phyloP scores from a whole-genome alignment of 2,113 vertebrate genomes.

The Chaetops frenatus region DNA sequence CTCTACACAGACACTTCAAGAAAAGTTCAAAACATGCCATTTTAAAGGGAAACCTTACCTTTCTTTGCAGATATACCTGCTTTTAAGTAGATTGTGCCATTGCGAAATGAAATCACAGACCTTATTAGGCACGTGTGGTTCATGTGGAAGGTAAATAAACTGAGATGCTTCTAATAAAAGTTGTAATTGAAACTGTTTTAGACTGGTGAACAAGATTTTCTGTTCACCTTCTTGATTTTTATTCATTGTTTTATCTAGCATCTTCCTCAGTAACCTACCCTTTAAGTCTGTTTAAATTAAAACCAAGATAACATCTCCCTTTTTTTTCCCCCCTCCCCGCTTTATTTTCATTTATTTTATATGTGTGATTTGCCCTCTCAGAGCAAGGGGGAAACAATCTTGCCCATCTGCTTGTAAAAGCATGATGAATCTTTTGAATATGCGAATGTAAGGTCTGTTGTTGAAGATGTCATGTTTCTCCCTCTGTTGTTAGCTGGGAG shows the following conservation, averaged over 20 bases:
- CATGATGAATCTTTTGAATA: slow-evolving; percentile 74
- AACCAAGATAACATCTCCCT: background rate
- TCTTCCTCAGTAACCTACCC: background rate
- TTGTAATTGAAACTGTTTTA: background rate
- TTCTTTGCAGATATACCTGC: background rate
- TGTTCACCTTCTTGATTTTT: background rate
- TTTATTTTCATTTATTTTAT: background rate
- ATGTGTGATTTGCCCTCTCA: slow-evolving; percentile 29
- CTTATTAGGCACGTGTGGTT: background rate
- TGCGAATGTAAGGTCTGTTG: slow-evolving; percentile 72
- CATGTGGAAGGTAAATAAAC: background rate
- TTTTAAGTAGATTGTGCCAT: background rate
- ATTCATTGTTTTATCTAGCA: background rate
- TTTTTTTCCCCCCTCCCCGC: rapidly evolving
- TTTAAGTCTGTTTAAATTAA: background rate
- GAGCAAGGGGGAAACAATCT: slow-evolving; percentile 42
- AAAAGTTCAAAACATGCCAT: slow-evolving; percentile 50
- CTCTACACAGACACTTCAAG: slow-evolving; percentile 57
- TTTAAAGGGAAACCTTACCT: slow-evolving; percentile 9
- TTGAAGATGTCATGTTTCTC: slow-evolving; percentile 74
- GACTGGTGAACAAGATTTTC: background rate
- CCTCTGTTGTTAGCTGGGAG: slow-evolving; percentile 72
- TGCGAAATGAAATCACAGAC: background rate
- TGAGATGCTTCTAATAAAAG: background rate
- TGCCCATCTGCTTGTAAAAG: slow-evolving; percentile 68